A percentile compares a stretch with the other conserved stretches of the same genome.
These are phyloP conservation scores for Oncorhynchus clarkii DNA, from an alignment of 2,113 vertebrate species.

Conservation along the genomic window DNA sequence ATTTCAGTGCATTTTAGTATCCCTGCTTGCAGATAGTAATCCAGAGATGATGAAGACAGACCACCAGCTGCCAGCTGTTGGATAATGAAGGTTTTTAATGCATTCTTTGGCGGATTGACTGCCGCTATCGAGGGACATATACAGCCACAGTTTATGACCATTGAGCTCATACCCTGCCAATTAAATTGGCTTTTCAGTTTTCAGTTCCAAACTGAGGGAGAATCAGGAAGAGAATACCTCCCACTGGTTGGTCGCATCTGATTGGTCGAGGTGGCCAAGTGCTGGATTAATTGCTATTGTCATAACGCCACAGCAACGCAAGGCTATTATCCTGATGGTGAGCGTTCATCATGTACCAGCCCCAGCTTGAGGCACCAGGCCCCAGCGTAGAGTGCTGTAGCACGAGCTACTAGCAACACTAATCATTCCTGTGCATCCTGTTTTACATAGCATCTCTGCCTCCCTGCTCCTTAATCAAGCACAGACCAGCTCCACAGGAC, in stretches of 20 bases:
- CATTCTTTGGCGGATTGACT: constrained; percentile 31
- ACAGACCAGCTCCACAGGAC: too few species aligned
- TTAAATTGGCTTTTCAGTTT: constrained; percentile 7
- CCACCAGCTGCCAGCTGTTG: constrained; percentile 36
- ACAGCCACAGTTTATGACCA: constrained; percentile 25
- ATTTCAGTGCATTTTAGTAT: constrained; percentile 27
- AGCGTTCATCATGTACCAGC: background rate
- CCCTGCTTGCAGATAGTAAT: constrained; percentile 21
- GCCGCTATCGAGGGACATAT: constrained; percentile 8
- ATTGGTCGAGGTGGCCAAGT: background rate
- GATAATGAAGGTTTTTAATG: constrained; percentile 26
- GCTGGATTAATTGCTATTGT: constrained; percentile 6
- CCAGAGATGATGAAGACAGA: constrained; percentile 9
- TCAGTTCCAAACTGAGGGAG: background rate
- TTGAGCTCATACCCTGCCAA: constrained; percentile 22
- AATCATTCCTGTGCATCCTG: constrained; percentile 6
- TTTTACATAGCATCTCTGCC: background rate
- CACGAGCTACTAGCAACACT: background rate
- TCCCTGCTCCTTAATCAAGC: background rate
- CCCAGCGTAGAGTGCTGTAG: background rate
- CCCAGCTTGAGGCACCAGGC: background rate
- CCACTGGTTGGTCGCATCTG: background rate
- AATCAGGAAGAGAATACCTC: background rate
- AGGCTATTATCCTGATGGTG: constrained; percentile 3
- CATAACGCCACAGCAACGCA: background rate